phyloP scores from a whole-genome alignment of 2,888 invertebrate species.

The Eupithecia subfuscata region DNA sequence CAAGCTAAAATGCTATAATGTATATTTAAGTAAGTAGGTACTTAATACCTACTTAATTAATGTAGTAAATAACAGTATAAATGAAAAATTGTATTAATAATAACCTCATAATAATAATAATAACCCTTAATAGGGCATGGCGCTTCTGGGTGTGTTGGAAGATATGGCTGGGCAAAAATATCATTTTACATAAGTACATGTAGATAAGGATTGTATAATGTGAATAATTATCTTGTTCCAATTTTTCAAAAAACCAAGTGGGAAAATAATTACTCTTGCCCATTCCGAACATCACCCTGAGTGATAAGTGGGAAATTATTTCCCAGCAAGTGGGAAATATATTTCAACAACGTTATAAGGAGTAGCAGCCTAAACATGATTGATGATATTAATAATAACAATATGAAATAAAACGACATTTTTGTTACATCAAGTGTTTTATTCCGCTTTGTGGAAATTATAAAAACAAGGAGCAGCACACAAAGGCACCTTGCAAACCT shows the following conservation, averaged over 20 bases:
- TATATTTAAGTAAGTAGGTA: too few species aligned
- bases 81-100: too few species aligned
- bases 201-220: conserved; percentile 4
- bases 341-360: too few species aligned
- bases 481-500: conserved; percentile 4
- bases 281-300: too few species aligned
- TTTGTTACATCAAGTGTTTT: background rate
- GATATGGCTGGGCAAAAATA: background rate
- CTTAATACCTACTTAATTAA: too few species aligned
- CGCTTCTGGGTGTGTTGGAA: background rate
- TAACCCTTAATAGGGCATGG: conserved; percentile 9
- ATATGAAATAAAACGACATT: conserved; percentile 4
- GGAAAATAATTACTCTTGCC: conserved; percentile 3
- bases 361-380: too few species aligned
- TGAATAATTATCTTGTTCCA: conserved; percentile 6
- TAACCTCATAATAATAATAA: too few species aligned
- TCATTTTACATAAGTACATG: background rate
- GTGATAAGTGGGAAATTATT: too few species aligned
- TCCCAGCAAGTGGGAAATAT: too few species aligned
- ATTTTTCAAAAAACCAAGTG: conserved; percentile 5
- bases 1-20: too few species aligned
- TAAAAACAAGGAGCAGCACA: conserved; percentile 9
- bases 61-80: too few species aligned
- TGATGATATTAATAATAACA: conserved; percentile 10
- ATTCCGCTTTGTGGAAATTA: background rate